Percentiles rank a stretch among this genome's conserved stretches.
Evolutionary conservation across 2,113 vertebrate genomes (phyloP).

Genomic region (Thomomys bottae): DNA sequence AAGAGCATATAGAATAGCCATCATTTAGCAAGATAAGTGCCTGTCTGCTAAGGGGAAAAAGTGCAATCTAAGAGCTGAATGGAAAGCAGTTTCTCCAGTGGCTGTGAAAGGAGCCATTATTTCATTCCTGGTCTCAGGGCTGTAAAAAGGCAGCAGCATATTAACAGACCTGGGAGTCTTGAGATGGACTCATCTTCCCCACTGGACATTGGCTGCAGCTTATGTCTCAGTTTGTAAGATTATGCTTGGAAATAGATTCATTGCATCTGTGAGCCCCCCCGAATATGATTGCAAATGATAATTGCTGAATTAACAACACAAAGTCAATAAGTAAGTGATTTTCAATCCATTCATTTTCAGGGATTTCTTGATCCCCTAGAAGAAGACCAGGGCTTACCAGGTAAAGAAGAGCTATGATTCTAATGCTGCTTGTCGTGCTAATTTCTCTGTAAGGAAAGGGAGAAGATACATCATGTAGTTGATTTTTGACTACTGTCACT

Average conservation of each 20-base stretch:
- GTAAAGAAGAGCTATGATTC: background rate
- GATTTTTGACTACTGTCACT: background rate
- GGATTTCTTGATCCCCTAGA: background rate
- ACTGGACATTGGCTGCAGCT: background rate
- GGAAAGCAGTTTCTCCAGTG: background rate
- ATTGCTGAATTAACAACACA: background rate
- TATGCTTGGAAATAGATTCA: background rate
- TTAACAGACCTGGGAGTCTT: background rate
- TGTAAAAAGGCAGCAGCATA: background rate
- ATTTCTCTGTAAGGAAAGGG: background rate
- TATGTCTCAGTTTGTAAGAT: background rate
- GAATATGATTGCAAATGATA: background rate
- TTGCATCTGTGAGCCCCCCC: background rate
- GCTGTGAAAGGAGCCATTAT: background rate
- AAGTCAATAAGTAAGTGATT: background rate
- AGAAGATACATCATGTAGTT: background rate
- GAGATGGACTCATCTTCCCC: background rate
- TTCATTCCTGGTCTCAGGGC: background rate
- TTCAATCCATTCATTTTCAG: background rate
- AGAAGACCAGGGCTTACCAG: background rate
- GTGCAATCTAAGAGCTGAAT: background rate
- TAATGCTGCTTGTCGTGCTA: background rate
- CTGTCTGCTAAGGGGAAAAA: constrained; percentile 29
- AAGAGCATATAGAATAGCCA: background rate
- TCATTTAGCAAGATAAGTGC: constrained; percentile 49